A percentile compares a stretch with the other conserved stretches of the same genome.
phyloP scores from a whole-genome alignment of 2,113 vertebrate genomes.

The Actinemys pallida region DNA sequence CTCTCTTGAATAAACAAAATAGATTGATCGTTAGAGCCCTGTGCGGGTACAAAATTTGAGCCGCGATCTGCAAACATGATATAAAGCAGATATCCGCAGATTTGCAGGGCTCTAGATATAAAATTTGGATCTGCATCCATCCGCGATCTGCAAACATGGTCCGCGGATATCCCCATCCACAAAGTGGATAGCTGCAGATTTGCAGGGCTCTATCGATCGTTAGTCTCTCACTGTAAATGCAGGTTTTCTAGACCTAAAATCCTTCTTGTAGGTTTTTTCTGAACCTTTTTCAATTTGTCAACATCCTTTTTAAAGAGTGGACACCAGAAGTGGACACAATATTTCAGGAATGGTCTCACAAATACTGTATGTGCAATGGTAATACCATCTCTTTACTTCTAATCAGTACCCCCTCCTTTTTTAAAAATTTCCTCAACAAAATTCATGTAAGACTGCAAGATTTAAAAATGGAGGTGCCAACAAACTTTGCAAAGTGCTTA shows the following conservation, averaged over 20 bases:
- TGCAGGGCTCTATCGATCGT: not conserved
- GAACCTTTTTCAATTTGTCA: not conserved
- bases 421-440: not conserved
- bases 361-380: not conserved
- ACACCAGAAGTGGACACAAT: not conserved
- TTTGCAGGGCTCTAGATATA: too few species aligned
- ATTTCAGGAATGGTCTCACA: not conserved
- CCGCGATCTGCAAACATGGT: too few species aligned
- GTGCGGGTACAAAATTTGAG: too few species aligned
- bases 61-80: too few species aligned
- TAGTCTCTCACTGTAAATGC: not conserved
- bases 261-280: not conserved
- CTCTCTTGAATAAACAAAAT: not conserved
- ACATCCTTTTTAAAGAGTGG: not conserved
- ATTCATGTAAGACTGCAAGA: not conserved
- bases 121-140: too few species aligned
- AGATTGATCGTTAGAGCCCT: not conserved
- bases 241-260: not conserved
- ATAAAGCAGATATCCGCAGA: too few species aligned
- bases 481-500: not conserved
- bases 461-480: not conserved
- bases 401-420: not conserved
- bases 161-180: too few species aligned
- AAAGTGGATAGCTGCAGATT: too few species aligned
- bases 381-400: not conserved